Evolutionary conservation across 2,113 vertebrate species (phyloP).

Genomic region (Serinus canaria): DNA sequence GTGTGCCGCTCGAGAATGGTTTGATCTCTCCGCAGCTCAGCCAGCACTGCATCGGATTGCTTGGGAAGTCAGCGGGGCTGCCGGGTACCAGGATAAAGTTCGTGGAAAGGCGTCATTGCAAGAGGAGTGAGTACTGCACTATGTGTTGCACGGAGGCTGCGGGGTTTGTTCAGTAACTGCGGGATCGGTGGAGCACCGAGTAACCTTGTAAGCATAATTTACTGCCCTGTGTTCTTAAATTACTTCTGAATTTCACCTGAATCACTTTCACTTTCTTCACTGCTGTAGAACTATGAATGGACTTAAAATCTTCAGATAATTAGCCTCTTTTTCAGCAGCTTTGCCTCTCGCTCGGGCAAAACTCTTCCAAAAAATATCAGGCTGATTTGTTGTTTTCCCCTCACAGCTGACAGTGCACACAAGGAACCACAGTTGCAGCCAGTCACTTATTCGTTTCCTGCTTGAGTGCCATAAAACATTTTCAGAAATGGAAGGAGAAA

Average conservation of each 20-base stretch:
- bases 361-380: neutral
- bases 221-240: neutral
- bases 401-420: neutral
- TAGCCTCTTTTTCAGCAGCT: neutral
- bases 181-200: fast-evolving
- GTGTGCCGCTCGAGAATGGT: neutral
- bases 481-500: conserved; percentile 34
- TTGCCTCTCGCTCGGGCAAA: neutral
- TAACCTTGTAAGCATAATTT: neutral
- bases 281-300: neutral
- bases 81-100: neutral
- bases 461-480: neutral
- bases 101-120: neutral
- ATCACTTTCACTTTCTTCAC: neutral
- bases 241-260: neutral
- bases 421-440: neutral
- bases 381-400: neutral
- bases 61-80: neutral
- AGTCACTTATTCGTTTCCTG: neutral
- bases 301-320: neutral
- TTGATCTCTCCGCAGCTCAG: neutral
- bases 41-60: neutral
- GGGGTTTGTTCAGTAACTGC: neutral
- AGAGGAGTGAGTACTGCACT: neutral
- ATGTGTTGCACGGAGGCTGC: fast-evolving